phyloP scores from a whole-genome alignment of 2,888 invertebrate genomes.

The Mythimna lalbum region DNA sequence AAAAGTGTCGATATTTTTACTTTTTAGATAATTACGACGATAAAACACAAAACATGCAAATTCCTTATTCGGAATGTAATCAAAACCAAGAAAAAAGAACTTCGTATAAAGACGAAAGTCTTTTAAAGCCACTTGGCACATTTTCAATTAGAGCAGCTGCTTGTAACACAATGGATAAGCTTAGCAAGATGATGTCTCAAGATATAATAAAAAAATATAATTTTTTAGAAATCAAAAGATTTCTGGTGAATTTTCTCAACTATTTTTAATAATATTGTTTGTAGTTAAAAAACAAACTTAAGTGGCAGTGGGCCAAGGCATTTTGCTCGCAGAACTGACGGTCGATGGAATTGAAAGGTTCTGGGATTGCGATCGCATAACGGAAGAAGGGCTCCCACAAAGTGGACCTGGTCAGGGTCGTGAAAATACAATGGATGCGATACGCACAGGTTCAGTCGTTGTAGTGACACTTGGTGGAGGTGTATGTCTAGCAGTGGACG shows the following conservation, averaged over 20 bases:
- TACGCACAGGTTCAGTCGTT: no score
- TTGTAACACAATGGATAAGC: background rate
- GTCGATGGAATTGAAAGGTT: no score
- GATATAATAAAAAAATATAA: background rate
- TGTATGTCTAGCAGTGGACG: no score
- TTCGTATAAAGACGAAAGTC: background rate
- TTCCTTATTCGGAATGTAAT: background rate
- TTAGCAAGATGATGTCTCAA: background rate
- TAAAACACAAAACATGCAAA: background rate
- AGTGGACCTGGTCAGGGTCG: no score
- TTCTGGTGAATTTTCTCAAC: background rate
- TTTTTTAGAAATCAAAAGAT: background rate
- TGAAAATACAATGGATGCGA: no score
- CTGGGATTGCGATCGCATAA: no score
- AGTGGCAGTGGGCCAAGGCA: no score
- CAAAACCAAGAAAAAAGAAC: background rate
- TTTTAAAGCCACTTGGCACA: background rate
- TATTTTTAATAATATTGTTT: no score
- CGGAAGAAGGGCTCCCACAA: no score
- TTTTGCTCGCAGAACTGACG: no score
- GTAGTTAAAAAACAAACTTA: no score
- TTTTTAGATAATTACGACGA: background rate
- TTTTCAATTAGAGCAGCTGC: constrained; percentile 4
- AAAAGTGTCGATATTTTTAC: background rate
- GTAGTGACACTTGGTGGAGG: no score